phyloP scores from a whole-genome alignment of 2,113 vertebrate species.

The Ammodramus savannarum region DNA sequence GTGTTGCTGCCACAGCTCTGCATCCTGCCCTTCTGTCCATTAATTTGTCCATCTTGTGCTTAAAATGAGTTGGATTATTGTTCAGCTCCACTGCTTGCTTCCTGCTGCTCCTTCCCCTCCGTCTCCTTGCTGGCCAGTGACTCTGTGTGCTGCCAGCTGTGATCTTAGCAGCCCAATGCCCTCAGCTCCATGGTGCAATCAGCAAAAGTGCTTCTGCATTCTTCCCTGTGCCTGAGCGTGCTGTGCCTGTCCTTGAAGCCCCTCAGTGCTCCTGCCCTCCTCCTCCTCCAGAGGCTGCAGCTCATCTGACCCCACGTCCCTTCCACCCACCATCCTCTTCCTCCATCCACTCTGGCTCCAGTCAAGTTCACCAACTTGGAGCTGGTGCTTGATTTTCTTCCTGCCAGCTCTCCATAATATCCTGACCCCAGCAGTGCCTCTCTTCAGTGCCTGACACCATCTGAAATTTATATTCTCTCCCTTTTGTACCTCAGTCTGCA shows the following conservation, averaged over 20 bases:
- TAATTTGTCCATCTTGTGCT: not conserved
- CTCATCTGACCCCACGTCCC: fast-evolving
- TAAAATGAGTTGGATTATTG: not conserved
- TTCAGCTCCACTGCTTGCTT: not conserved
- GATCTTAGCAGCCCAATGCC: not conserved
- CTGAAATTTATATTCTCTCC: not conserved
- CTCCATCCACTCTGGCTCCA: not conserved
- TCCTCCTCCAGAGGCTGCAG: not conserved
- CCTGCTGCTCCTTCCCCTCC: not conserved
- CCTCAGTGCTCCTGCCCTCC: not conserved
- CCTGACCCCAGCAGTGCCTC: not conserved
- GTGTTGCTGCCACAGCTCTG: not conserved
- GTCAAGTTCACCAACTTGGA: not conserved
- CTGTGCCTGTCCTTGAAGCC: not conserved
- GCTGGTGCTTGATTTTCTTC: not conserved
- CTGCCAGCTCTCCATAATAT: not conserved
- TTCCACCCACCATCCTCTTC: not conserved
- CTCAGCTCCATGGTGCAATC: not conserved
- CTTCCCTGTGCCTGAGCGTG: not conserved
- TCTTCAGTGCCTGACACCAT: not conserved
- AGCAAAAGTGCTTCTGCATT: not conserved
- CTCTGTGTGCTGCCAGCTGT: not conserved
- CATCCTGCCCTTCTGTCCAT: not conserved
- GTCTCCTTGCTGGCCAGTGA: not conserved
- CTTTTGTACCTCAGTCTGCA: not conserved